Percentiles rank a stretch among this genome's conserved stretches.
phyloP scores from a whole-genome alignment of 2,888 invertebrate species.

The Strigamia crassipes region DNA sequence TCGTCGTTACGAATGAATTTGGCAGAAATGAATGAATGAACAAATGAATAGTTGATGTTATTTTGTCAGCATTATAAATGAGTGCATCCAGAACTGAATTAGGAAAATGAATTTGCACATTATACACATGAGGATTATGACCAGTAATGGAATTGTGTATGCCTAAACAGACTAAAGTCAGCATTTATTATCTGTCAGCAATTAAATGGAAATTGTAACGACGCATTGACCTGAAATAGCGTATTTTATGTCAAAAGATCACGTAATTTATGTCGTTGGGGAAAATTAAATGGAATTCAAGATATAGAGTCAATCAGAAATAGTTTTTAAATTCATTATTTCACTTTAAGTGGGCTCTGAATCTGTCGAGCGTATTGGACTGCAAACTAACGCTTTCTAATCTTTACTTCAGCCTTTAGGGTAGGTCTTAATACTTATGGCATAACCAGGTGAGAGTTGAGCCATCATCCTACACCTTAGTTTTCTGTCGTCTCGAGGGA shows the following conservation, averaged over 20 bases:
- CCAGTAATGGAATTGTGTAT: constrained; percentile 20
- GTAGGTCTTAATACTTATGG: background rate
- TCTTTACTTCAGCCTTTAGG: background rate
- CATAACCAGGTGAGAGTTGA: background rate
- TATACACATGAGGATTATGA: constrained; percentile 14
- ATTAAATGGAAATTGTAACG: background rate
- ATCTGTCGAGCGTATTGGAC: background rate
- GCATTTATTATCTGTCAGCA: constrained; percentile 30
- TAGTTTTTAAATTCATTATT: background rate
- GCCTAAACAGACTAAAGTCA: constrained; percentile 12
- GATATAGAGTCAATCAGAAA: background rate
- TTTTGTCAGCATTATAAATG: constrained; percentile 18
- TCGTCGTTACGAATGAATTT: background rate
- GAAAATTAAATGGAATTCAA: background rate
- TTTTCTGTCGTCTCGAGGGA: constrained; percentile 14
- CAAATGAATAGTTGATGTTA: constrained; percentile 17
- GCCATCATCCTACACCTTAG: background rate
- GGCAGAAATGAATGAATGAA: background rate
- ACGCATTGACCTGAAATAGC: background rate
- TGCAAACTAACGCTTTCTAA: background rate
- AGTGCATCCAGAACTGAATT: constrained; percentile 22
- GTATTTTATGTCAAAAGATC: constrained; percentile 17
- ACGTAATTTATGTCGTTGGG: background rate
- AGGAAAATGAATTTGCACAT: constrained; percentile 27
- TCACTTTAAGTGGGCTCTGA: background rate